Base-by-base conservation (phyloP, 2,888 invertebrate genomes). In the Dicyrtomina minuta region DNA sequence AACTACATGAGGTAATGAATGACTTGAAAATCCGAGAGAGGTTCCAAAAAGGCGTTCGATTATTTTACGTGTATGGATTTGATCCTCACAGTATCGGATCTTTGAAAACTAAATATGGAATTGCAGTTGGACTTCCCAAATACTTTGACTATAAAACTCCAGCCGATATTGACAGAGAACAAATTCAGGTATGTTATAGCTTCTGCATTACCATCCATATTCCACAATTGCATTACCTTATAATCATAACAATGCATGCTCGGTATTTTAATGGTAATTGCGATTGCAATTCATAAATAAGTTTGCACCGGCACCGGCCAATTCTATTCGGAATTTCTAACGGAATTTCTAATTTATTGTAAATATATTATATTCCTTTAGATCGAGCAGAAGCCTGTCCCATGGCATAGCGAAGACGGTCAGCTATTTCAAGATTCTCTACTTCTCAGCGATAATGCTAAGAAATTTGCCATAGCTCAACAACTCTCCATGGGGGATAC, bases 391-490 rank as follows among this genome's bases (percentile, higher is more conserved):
- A 84, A 88, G 73, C 80, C 83, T 62, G 83, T 93, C 0, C 83
- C 88, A 76, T 91, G 90, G 89, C 83, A 83, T 43, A 84, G 87
- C 0, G 85, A 87, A 69, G 84, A 84, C 69, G 90, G 89, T 0
- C 81, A 86, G 75, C 81, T 86, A 67, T 83, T 93, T 55, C 82
- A 88, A 61, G 82, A 89, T 15, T 86, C 91, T 0, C 80, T 93
- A 33, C 81, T 91, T 2, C 80, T 93, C n/a, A 88, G 90, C 15
- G 89, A 91, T 73, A 87, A 89, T 72, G 92, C 91, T 12, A 88
- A 92, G 81, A 84, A 90, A 71, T 93, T 91, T 84, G 92, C 89
- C 0, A 87, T 93, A 27, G 91, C 91, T 69, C 85, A 88, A 76
- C 89, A 92, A 81, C 85, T 93, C 64, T 80, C 89, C 69, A 86